Percentiles rank a stretch among this genome's conserved stretches.
phyloP scores from a whole-genome alignment of 2,888 invertebrate species.

The Macrosiphum euphorbiae region DNA sequence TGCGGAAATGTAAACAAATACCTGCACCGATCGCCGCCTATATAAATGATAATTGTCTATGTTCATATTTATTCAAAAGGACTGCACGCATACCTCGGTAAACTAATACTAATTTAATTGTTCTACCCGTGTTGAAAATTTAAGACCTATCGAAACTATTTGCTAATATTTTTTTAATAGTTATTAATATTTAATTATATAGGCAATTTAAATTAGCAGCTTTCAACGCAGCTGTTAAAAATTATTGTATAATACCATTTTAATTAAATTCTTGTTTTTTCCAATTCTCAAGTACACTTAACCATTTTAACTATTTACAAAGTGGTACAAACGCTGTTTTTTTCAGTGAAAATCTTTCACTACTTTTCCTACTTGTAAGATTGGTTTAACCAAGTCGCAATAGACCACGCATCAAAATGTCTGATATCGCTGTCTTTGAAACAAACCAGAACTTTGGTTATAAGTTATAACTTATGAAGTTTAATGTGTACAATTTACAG shows the following conservation, averaged over 20 bases:
- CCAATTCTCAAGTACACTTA: background rate
- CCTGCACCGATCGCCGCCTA: background rate
- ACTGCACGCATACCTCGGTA: background rate
- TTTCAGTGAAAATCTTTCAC: background rate
- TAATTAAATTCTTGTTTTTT: background rate
- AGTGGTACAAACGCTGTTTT: background rate
- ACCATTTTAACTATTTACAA: background rate
- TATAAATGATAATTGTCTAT: background rate
- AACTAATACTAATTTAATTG: background rate
- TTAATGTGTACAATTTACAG: background rate
- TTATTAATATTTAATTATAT: background rate
- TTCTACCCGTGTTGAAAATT: background rate
- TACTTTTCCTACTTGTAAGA: background rate
- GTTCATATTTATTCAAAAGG: background rate
- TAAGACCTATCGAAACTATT: background rate
- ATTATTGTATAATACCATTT: background rate
- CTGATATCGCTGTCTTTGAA: background rate
- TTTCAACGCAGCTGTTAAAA: background rate
- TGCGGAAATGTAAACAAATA: background rate
- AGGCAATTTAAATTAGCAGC: background rate
- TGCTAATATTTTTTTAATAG: background rate
- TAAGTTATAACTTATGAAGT: background rate
- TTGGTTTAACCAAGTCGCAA: background rate
- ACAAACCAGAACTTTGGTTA: background rate
- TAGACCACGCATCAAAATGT: background rate